phyloP scores from a whole-genome alignment of 2,113 vertebrate species.

The Verasper variegatus region DNA sequence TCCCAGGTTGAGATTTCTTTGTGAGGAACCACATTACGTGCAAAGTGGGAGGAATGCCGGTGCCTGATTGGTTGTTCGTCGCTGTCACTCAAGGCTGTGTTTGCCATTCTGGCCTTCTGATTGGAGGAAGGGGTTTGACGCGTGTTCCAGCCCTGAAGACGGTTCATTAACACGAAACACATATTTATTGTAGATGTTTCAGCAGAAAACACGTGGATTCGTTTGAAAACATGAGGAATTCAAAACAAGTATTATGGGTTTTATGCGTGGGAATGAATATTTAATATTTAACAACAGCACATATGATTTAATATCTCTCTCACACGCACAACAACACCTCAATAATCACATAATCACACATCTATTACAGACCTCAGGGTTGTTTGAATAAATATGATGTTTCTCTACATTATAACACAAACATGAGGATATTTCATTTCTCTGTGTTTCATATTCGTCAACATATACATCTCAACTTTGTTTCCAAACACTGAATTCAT shows the following conservation, averaged over 20 bases:
- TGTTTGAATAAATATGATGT: neutral
- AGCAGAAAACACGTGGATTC: neutral
- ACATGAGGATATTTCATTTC: neutral
- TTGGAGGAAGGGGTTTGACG: constrained; percentile 42
- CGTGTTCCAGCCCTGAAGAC: neutral
- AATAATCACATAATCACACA: constrained; percentile 15
- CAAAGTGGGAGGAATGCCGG: neutral
- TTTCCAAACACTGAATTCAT: constrained; percentile 26
- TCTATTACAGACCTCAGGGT: neutral
- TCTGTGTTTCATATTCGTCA: constrained; percentile 12
- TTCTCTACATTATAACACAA: neutral
- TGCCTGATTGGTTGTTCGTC: constrained; percentile 42
- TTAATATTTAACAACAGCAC: neutral
- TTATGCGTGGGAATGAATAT: neutral
- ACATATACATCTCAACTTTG: constrained; percentile 5
- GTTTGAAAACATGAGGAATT: neutral
- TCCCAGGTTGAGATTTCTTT: constrained; percentile 60
- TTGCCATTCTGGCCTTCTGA: constrained; percentile 16
- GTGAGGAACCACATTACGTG: constrained; percentile 7
- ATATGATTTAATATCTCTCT: constrained; percentile 19
- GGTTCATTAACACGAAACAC: neutral
- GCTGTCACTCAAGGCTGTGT: neutral
- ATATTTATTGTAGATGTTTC: constrained; percentile 13
- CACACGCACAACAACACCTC: constrained; percentile 2
- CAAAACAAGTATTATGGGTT: neutral